Evolutionary conservation across 2,888 invertebrate genomes (phyloP).

Genomic region (Gisinianus flammeolus): DNA sequence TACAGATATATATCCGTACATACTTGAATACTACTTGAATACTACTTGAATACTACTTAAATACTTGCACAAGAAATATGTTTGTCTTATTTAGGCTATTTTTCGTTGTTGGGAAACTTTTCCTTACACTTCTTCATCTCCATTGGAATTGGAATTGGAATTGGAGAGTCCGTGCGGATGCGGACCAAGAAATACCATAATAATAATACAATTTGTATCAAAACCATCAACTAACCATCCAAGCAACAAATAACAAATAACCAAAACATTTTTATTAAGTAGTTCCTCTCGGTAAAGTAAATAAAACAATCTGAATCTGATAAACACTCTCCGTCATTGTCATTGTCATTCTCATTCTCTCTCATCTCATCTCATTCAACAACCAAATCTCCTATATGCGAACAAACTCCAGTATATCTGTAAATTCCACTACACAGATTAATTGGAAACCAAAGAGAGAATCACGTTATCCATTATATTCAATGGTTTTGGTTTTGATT

Average conservation of each 20-base stretch:
- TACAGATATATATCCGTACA: neutral
- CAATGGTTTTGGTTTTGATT: neutral
- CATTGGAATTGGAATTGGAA: no score
- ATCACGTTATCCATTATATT: no score
- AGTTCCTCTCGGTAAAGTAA: neutral
- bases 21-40: neutral
- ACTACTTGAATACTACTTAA: no score
- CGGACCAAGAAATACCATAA: no score
- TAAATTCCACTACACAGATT: neutral
- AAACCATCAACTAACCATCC: no score
- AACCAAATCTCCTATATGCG: neutral
- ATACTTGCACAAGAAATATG: slow-evolving; percentile 9
- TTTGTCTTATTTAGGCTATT: slow-evolving; percentile 9
- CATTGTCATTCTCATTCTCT: neutral
- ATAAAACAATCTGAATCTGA: neutral
- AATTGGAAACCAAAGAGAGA: no score
- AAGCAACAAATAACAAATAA: no score
- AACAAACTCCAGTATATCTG: neutral
- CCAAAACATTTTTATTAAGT: neutral
- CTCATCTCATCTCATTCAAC: neutral
- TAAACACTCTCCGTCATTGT: neutral
- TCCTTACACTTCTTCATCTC: no score
- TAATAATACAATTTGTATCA: no score
- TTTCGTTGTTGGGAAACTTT: no score
- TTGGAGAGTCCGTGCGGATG: no score